Evolutionary conservation across 1,140 invertebrate species (phyloP).

Genomic region (Zeugodacus cucurbitae): DNA sequence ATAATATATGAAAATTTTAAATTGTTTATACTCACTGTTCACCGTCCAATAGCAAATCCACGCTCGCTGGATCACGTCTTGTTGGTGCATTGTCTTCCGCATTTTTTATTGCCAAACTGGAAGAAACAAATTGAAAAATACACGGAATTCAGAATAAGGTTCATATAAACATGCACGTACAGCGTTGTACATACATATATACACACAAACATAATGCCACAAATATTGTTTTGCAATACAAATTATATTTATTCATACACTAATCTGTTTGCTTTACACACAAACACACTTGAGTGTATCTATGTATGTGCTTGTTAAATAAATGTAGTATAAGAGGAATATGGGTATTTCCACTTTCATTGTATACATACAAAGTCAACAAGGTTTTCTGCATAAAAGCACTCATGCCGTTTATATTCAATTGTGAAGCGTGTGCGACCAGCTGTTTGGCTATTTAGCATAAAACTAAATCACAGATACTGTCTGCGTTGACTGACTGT

Average conservation of each 20-base stretch:
- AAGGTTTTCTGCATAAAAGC: neutral
- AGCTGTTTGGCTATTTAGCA: constrained; percentile 28
- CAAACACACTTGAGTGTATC: neutral
- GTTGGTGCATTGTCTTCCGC: constrained; percentile 73
- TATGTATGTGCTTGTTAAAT: neutral
- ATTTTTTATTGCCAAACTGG: constrained; percentile 74
- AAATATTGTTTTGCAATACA: neutral
- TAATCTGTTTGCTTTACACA: neutral
- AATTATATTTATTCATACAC: neutral
- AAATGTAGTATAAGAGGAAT: neutral
- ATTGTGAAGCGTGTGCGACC: neutral
- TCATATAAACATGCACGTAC: too few relatives aligned
- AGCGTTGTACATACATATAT: too few relatives aligned
- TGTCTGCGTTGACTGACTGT: neutral
- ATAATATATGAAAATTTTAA: neutral
- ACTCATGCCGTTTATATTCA: neutral
- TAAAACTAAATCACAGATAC: constrained; percentile 37
- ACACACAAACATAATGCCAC: too few relatives aligned
- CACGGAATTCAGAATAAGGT: neutral
- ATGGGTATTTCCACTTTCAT: neutral
- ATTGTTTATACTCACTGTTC: constrained; percentile 71
- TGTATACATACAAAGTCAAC: neutral
- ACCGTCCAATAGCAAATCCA: constrained; percentile 71
- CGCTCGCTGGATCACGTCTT: constrained; percentile 71
- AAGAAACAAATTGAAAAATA: constrained; percentile 40